A percentile compares a stretch with the other conserved stretches of the same genome.
phyloP scores from a whole-genome alignment of 37 sponge, comb jelly and placozoan species.

The Axinella damicornis region DNA sequence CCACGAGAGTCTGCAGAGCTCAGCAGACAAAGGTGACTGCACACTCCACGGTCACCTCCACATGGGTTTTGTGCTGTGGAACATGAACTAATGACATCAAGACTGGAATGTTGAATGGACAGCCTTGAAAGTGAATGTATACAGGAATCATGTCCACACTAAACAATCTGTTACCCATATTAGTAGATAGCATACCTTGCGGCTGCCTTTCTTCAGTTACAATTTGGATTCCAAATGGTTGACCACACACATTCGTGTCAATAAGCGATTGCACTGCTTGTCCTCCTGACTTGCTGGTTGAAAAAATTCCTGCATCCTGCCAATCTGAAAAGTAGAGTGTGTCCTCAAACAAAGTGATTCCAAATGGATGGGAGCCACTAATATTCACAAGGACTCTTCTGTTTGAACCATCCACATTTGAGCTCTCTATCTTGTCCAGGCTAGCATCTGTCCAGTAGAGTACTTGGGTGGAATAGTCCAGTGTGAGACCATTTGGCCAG shows the following conservation, averaged over 20 bases:
- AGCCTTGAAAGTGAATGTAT: too few relatives aligned
- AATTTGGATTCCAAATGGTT: constrained; percentile 25
- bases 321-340: constrained; percentile 80
- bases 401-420: constrained; percentile 50
- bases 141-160: too few relatives aligned
- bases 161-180: too few relatives aligned
- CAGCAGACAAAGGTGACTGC: constrained; percentile 77
- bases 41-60: constrained; percentile 49
- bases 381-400: constrained; percentile 1
- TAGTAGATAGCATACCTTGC: background rate
- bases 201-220: constrained; percentile 21
- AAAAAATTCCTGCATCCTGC: background rate
- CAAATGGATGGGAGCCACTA: constrained; percentile 58
- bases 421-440: constrained; percentile 57
- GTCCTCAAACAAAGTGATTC: constrained; percentile 52
- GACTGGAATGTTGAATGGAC: too few relatives aligned
- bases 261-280: too few relatives aligned
- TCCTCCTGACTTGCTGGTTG: too few relatives aligned
- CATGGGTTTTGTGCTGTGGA: constrained; percentile 58
- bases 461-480: constrained; percentile 58
- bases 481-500: constrained; percentile 71
- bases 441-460: constrained; percentile 84
- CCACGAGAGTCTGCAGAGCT: background rate
- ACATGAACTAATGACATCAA: too few relatives aligned
- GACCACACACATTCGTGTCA: too few relatives aligned